Evolutionary conservation across 2,888 invertebrate species (phyloP), one percentile per base, ranked within the genome.

Genomic region (Itoplectis maculator): DNA sequence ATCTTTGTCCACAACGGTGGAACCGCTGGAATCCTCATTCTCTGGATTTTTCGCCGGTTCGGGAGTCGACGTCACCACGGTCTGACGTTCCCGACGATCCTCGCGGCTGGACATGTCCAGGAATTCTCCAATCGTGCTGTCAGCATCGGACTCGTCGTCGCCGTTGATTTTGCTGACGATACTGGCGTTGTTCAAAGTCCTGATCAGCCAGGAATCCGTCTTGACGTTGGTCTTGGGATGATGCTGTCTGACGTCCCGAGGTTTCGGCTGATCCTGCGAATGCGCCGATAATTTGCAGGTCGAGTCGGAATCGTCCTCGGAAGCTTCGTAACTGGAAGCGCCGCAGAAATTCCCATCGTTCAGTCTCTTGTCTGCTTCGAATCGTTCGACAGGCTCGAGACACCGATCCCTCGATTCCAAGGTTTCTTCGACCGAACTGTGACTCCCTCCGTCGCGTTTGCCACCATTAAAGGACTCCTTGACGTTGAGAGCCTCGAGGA

Each of bases 171-270:
- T 78, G 15, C 63, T 73, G 18, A 85, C 85, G 75, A 89, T 85
- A 45, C 86, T 88, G n/a, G 87, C 90, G 54, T 90, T 89, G 83
- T 87, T 91, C 54, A 92, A 80, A 8, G 91, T 91, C 37, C 88
- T 87, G 59, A 91, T 91, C 61, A 91, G 83, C 91, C 91, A 91
- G 20, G 90, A 89, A 78, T 91, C 92, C 37, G 91, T 91, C 78
- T 90, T 92, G 37, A 92, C 87, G 70, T 90, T 92, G 4, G 82
- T 87, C 76, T 87, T 91, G 15, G 82, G 69, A 6, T 74, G 74
- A n/a, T n/a, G n/a, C n/a, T n/a, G n/a, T 42, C 83, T 86, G 9
- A 13, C 13, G 7, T 80, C 88, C 3, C 82, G 73, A 0, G 74
- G 73, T 5, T 87, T 85, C 0, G 76, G 59, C n/a, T 81, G 84